These are phyloP conservation scores for Phyllopteryx taeniolatus DNA, from an alignment of 2,113 vertebrate genomes.

Conservation along the genomic window DNA sequence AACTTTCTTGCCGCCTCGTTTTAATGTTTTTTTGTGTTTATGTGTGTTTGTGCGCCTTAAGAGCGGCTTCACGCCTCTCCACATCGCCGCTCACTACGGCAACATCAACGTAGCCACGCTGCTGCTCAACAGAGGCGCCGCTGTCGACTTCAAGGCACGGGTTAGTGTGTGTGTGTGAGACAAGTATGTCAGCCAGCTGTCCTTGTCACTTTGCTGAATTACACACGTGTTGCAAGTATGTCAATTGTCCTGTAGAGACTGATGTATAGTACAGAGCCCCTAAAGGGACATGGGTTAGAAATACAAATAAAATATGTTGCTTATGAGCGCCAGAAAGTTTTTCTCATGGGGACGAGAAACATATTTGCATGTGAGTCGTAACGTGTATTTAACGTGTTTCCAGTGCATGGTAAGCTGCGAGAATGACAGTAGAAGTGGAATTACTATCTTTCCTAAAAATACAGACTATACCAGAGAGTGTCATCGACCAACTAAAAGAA, in stretches of 20 bases:
- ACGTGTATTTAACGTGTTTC: no score
- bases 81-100: slow-evolving; percentile 94
- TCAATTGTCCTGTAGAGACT: slow-evolving; percentile 1
- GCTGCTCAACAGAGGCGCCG: slow-evolving; percentile 91
- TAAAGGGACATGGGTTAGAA: not conserved
- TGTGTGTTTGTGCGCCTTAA: slow-evolving; percentile 49
- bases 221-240: not conserved
- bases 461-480: no score
- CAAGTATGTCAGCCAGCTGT: slow-evolving; percentile 45
- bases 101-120: slow-evolving; percentile 96
- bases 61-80: slow-evolving; percentile 96
- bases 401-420: no score
- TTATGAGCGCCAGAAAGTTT: no score
- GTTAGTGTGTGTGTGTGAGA: slow-evolving; percentile 2
- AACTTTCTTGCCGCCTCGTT: slow-evolving; percentile 28
- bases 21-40: slow-evolving; percentile 13
- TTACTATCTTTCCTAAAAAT: no score
- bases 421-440: no score
- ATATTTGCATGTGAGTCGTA: no score
- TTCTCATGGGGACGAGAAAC: no score
- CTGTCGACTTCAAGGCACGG: slow-evolving; percentile 89
- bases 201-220: slow-evolving; percentile 33
- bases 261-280: not conserved
- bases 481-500: no score
- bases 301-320: no score